phyloP scores from a whole-genome alignment of 2,113 vertebrate genomes.

The Eira barbara region DNA sequence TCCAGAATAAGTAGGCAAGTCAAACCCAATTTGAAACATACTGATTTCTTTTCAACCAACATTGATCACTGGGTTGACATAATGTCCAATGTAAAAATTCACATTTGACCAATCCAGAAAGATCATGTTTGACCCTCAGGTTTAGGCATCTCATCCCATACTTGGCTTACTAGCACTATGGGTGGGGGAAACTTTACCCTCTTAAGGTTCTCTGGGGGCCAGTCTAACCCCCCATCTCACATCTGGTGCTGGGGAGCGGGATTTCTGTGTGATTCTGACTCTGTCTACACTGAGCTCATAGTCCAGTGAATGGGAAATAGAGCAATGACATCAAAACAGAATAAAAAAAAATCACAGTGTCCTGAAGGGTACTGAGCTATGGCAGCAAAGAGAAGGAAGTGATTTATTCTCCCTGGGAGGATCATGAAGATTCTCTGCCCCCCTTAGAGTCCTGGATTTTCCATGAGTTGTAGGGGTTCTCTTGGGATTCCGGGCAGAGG shows the following conservation, averaged over 20 bases:
- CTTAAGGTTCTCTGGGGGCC: not conserved
- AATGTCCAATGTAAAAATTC: not conserved
- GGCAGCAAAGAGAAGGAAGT: not conserved
- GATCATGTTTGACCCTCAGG: not conserved
- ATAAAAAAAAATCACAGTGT: not conserved
- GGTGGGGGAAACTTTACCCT: not conserved
- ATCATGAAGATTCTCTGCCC: not conserved
- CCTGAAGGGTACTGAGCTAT: not conserved
- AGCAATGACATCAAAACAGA: not conserved
- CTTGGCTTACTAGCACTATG: not conserved
- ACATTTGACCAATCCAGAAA: not conserved
- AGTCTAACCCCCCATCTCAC: not conserved
- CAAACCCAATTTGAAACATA: not conserved
- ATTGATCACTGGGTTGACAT: not conserved
- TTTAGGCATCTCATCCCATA: not conserved
- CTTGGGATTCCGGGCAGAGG: not conserved
- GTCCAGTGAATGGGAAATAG: not conserved
- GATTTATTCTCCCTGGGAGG: not conserved
- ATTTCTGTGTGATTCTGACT: not conserved
- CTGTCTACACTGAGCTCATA: not conserved
- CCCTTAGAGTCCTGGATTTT: not conserved
- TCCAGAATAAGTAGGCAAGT: not conserved
- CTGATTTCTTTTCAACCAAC: slow-evolving; percentile 3
- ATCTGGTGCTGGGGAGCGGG: too few species aligned
- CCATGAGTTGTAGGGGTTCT: not conserved